A percentile compares a stretch with the other conserved stretches of the same genome.
Evolutionary conservation across 2,113 vertebrate species (phyloP).

Genomic region (Toxostoma redivivum): DNA sequence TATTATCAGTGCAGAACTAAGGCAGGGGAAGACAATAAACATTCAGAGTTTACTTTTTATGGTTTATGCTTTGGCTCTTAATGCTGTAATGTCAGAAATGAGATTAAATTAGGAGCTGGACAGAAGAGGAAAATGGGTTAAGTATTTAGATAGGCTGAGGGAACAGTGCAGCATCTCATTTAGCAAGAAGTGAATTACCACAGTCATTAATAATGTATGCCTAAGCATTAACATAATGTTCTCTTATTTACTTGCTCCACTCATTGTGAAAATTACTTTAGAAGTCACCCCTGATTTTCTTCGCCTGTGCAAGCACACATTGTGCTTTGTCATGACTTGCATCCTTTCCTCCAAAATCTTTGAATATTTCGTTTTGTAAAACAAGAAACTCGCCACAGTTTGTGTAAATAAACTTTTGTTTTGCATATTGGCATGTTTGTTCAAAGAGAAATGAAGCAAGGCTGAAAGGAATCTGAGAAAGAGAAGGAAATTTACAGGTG

Average conservation of each 20-base stretch:
- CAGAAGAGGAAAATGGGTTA: background rate
- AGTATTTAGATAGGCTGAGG: background rate
- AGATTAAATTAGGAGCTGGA: conserved; percentile 1
- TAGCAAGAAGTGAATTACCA: conserved; percentile 16
- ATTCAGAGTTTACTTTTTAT: background rate
- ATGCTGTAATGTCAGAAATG: background rate
- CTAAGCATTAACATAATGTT: conserved; percentile 30
- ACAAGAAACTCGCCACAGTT: background rate
- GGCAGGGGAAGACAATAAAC: background rate
- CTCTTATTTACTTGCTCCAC: conserved; percentile 38
- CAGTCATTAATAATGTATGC: conserved; percentile 30
- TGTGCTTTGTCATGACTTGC: background rate
- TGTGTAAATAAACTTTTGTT: background rate
- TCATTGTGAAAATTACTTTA: conserved; percentile 28
- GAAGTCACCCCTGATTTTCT: background rate
- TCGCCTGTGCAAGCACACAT: background rate
- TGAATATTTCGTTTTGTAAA: background rate
- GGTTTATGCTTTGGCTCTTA: background rate
- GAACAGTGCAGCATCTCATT: background rate
- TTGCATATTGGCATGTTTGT: background rate
- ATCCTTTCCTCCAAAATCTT: background rate
- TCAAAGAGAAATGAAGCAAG: background rate
- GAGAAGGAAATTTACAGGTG: background rate
- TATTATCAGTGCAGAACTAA: background rate
- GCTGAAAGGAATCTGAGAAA: background rate